These are phyloP conservation scores for Guaruba guarouba DNA, from an alignment of 2,113 vertebrate species.

Conservation along the genomic window DNA sequence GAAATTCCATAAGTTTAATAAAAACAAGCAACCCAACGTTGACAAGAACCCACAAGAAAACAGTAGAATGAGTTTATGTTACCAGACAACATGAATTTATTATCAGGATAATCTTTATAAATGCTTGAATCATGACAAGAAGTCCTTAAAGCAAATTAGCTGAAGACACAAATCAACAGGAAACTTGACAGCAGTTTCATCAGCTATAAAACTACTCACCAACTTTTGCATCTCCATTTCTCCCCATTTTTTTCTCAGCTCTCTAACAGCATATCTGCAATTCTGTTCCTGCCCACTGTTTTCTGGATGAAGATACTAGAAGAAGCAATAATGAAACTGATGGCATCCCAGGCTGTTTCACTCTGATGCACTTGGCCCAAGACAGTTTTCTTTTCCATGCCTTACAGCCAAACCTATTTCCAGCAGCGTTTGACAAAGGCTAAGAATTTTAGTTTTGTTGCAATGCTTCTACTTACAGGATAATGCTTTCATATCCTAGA, in stretches of 20 bases:
- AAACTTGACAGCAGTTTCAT: neutral
- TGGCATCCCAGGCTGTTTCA: conserved; percentile 1
- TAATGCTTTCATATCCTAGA: neutral
- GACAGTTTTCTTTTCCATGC: conserved; percentile 16
- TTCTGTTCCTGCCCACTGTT: neutral
- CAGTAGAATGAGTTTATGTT: neutral
- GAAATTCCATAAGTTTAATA: neutral
- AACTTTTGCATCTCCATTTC: neutral
- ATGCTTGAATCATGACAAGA: neutral
- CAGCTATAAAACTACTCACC: neutral
- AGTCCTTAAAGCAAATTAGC: neutral
- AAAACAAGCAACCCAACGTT: neutral
- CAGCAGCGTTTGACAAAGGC: conserved; percentile 39
- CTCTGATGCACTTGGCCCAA: neutral
- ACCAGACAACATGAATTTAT: neutral
- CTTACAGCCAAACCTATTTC: conserved; percentile 41
- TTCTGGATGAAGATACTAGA: neutral
- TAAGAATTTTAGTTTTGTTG: conserved; percentile 35
- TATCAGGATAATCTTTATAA: neutral
- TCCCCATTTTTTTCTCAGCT: neutral
- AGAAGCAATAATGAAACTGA: neutral
- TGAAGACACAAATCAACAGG: neutral
- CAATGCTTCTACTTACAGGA: neutral
- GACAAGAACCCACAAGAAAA: neutral
- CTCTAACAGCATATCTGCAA: neutral